These are phyloP conservation scores for Ataeniobius toweri DNA, from an alignment of 2,797 vertebrate species.

Conservation along the genomic window DNA sequence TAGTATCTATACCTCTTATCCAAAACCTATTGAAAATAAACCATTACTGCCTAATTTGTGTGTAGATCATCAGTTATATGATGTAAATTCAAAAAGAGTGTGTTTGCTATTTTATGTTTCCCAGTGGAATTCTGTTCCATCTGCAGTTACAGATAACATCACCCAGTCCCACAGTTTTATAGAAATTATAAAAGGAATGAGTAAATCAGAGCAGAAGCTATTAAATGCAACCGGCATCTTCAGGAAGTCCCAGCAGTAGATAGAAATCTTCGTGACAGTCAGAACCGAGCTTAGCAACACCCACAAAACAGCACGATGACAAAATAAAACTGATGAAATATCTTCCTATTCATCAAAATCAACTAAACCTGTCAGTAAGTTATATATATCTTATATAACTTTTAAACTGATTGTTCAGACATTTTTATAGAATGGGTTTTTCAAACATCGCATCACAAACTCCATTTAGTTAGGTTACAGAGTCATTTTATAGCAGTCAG, in stretches of 20 bases:
- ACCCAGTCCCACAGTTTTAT: not conserved
- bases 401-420: not conserved
- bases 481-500: not conserved
- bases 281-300: not conserved
- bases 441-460: not conserved
- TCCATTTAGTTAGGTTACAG: not conserved
- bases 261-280: slow-evolving; percentile 1
- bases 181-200: not conserved
- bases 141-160: not conserved
- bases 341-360: not conserved
- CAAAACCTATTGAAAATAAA: not conserved
- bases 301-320: slow-evolving; percentile 7
- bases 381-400: not conserved
- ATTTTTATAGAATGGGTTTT: not conserved
- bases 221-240: slow-evolving; percentile 2
- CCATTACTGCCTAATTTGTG: too few species aligned
- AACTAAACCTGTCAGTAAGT: too few species aligned
- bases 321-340: slow-evolving; percentile 8
- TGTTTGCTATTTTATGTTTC: not conserved
- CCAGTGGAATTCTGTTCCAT: not conserved
- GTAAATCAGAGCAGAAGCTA: not conserved
- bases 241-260: not conserved
- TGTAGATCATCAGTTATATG: not conserved
- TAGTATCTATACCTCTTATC: not conserved
- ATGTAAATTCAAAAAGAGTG: not conserved